Conservation (phyloP, 2,888 invertebrate species). For the Coenonympha glycerion region DNA sequence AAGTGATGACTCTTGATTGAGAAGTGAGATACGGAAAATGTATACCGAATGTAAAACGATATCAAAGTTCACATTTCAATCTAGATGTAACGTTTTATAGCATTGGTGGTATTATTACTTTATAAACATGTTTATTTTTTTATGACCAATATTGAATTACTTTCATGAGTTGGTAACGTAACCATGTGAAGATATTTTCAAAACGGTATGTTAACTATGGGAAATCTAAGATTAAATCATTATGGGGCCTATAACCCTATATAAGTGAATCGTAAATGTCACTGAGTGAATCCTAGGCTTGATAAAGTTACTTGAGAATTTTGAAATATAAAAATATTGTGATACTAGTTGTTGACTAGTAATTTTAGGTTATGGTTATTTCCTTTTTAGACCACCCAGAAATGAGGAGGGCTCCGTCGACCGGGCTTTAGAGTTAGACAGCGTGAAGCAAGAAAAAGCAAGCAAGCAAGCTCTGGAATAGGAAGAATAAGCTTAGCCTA, state of each 20-base stretch:
- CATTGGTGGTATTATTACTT: neutral
- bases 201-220: neutral
- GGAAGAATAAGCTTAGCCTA: too few species aligned
- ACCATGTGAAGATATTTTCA: neutral
- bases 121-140: conserved; percentile 9
- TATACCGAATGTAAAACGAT: neutral
- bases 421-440: too few species aligned
- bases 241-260: neutral
- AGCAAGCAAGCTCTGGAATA: too few species aligned
- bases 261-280: neutral
- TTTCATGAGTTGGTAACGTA: neutral
- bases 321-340: neutral
- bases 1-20: too few species aligned
- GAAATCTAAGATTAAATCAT: neutral
- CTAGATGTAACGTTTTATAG: neutral
- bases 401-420: too few species aligned
- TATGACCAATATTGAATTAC: conserved; percentile 6
- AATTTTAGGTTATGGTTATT: too few species aligned
- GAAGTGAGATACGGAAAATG: neutral
- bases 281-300: neutral
- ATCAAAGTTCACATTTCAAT: neutral
- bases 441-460: too few species aligned
- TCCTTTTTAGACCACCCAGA: too few species aligned
- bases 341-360: neutral
- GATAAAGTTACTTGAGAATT: neutral